Evolutionary conservation across 1,140 invertebrate species (phyloP).

Genomic region (Monomorium pharaonis): DNA sequence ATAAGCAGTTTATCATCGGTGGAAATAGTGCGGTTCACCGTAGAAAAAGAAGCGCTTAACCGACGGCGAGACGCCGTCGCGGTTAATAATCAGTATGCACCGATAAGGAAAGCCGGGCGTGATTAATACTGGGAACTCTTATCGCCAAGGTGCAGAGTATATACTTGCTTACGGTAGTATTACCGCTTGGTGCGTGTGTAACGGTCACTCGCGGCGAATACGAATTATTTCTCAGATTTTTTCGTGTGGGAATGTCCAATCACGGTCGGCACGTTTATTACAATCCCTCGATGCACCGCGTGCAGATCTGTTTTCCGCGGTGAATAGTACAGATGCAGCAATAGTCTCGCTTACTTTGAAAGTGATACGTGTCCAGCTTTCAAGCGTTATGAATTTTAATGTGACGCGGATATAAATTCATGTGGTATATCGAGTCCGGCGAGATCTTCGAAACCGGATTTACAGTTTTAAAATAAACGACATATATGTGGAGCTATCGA

Average conservation of each 20-base stretch:
- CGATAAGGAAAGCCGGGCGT: slow-evolving; percentile 49
- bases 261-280: slow-evolving; percentile 28
- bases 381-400: slow-evolving; percentile 26
- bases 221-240: slow-evolving; percentile 55
- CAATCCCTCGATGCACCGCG: slow-evolving; percentile 1
- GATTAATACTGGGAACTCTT: slow-evolving; percentile 66
- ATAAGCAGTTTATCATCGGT: slow-evolving; percentile 24
- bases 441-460: slow-evolving; percentile 42
- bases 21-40: neutral
- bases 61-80: slow-evolving; percentile 13
- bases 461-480: slow-evolving; percentile 5
- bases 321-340: slow-evolving; percentile 9
- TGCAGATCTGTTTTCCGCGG: neutral
- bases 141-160: slow-evolving; percentile 59
- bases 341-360: slow-evolving; percentile 20
- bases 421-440: neutral
- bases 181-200: slow-evolving; percentile 14
- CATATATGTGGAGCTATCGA: neutral
- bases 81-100: slow-evolving; percentile 63
- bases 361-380: slow-evolving; percentile 6
- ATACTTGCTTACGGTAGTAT: slow-evolving; percentile 29
- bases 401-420: neutral
- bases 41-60: neutral
- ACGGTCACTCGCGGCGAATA: slow-evolving; percentile 48
- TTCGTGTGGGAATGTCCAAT: slow-evolving; percentile 37